Evolutionary conservation across 2,888 invertebrate species (phyloP).

Genomic region (Plagiodera versicolora): DNA sequence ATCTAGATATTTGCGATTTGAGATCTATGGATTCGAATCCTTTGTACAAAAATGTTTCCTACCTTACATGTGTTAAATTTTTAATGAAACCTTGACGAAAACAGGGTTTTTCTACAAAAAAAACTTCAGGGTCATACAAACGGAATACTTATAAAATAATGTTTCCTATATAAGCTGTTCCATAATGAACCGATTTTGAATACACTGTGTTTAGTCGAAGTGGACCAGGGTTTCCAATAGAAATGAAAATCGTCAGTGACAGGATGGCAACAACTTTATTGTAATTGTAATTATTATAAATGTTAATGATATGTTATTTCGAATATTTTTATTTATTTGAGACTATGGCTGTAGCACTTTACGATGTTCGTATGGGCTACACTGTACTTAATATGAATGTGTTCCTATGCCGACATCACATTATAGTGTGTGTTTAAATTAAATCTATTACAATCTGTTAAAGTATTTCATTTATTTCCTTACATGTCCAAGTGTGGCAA

Average conservation of each 20-base stretch:
- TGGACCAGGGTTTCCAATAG: constrained; percentile 51
- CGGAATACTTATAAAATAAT: constrained; percentile 18
- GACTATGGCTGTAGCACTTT: constrained; percentile 53
- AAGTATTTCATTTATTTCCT: constrained; percentile 9
- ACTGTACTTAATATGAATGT: constrained; percentile 50
- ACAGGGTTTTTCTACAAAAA: constrained; percentile 12
- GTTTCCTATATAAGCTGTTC: constrained; percentile 25
- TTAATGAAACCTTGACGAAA: constrained; percentile 7
- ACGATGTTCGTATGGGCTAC: constrained; percentile 53
- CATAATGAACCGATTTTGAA: constrained; percentile 35
- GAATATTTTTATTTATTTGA: constrained; percentile 51
- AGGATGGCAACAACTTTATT: constrained; percentile 36
- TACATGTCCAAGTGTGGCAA: too few relatives aligned
- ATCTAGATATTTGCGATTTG: constrained; percentile 2
- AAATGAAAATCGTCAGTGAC: constrained; percentile 20
- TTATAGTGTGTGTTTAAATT: constrained; percentile 55
- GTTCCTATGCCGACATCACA: constrained; percentile 54
- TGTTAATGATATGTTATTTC: constrained; percentile 52
- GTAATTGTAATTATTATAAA: constrained; percentile 52
- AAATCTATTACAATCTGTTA: constrained; percentile 46
- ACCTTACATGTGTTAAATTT: constrained; percentile 13
- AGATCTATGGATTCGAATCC: neutral
- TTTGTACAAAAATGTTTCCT: constrained; percentile 12
- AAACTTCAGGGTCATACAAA: constrained; percentile 13
- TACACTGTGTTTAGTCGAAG: constrained; percentile 49